Percentiles rank a stretch among this genome's conserved stretches.
Conservation (phyloP, 2,113 vertebrate genomes). For the Equus quagga region DNA sequence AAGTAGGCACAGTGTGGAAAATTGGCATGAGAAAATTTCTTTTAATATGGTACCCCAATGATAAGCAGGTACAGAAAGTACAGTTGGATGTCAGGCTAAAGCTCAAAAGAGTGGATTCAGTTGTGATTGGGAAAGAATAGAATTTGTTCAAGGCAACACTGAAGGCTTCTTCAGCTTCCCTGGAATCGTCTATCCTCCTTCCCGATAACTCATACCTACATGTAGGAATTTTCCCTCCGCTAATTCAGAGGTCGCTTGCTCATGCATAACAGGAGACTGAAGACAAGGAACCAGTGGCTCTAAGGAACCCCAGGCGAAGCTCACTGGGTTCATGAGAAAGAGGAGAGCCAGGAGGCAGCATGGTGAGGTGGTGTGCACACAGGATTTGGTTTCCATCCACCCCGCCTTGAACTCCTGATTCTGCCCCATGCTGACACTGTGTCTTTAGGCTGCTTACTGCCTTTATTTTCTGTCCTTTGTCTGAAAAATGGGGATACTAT, state of each 20-base stretch:
- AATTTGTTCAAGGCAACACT: background rate
- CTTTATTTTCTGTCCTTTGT: background rate
- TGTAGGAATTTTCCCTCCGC: background rate
- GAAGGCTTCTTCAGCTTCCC: background rate
- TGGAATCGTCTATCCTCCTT: background rate
- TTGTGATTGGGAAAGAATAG: background rate
- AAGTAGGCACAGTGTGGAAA: background rate
- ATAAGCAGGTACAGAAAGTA: background rate
- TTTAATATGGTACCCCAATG: background rate
- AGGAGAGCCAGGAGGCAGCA: background rate
- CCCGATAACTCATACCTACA: background rate
- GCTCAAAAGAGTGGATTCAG: background rate
- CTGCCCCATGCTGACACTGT: background rate
- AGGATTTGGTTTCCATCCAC: too few relatives aligned
- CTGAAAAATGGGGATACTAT: background rate
- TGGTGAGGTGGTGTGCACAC: background rate
- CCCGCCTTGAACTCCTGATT: background rate
- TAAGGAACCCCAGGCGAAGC: background rate
- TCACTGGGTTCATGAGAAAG: background rate
- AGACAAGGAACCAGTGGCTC: background rate
- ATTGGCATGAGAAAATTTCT: background rate
- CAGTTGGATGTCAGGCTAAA: background rate
- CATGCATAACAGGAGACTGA: background rate
- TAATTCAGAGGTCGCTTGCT: background rate
- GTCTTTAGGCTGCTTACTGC: background rate